Evolutionary conservation across 2,113 vertebrate genomes (phyloP), one percentile per base, ranked within the genome.

Genomic region (Puntigrus tetrazona): DNA sequence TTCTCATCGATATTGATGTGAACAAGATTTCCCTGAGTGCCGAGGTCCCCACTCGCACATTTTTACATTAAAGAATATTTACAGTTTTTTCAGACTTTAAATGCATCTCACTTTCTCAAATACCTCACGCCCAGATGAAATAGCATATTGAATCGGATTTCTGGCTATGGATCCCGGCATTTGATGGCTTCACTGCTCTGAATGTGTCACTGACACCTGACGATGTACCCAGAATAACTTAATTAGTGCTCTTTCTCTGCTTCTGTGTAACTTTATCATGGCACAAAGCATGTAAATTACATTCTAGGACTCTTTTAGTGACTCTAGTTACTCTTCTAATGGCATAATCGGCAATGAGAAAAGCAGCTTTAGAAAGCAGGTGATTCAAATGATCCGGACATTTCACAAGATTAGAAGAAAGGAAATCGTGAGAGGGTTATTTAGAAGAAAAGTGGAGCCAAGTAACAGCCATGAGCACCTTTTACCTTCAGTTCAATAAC

Each of bases 1-100:
- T 81, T 78, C 57, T 74, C 86, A 87, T 90, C 89, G 79, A 57
- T 86, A 91, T 91, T 47, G 73, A 90, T 81, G 78, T 63, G 85
- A 76, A 70, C 85, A 73, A 85, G 82, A 91, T 91, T 88, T 89
- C 84, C 88, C 87, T 78, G 84, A 80, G 47, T 14, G 63, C 78
- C 5, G 22, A 63, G 65, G 63, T 78, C n/a, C 18, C 80, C 1
- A 3, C 38, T 75, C 36, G 7, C 57, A 70, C 38, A 69, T 6
- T 78, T 52, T 81, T 84, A 43, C 78, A 87, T 90, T 83, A 84
- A 78, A 73, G 52, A 76, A 86, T 84, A 87, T 90, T 87, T 85
- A 86, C 76, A 41, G 27, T 72, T 78, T 84, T 81, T 86, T 83
- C 79, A 70, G 65, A 3, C 31, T 70, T 45, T 70, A 82, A 81